phyloP scores from a whole-genome alignment of 2,888 invertebrate genomes.

The Scaptomyza caliginosa region DNA sequence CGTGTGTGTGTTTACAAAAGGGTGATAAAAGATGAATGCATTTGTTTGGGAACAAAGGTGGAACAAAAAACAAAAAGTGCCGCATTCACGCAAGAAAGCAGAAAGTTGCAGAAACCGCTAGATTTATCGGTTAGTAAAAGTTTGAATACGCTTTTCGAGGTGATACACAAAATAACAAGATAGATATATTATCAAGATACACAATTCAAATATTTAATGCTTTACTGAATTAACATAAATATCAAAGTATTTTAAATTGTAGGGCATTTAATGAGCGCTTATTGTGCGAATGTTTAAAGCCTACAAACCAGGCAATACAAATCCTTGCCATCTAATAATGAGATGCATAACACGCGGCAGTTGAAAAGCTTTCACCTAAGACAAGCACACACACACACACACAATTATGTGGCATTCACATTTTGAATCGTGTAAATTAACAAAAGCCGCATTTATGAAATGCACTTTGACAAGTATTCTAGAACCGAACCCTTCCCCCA shows the following conservation, averaged over 20 bases:
- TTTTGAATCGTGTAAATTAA: slow-evolving; percentile 69
- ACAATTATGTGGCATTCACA: slow-evolving; percentile 39
- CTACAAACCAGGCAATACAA: slow-evolving; percentile 16
- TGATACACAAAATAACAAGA: no score
- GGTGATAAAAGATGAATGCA: slow-evolving; percentile 17
- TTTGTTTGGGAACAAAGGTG: slow-evolving; percentile 29
- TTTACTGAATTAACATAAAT: not conserved
- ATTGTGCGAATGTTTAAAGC: slow-evolving; percentile 35
- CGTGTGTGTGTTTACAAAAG: slow-evolving; percentile 3
- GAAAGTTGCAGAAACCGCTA: not conserved
- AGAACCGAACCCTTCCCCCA: not conserved
- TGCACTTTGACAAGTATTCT: slow-evolving; percentile 25
- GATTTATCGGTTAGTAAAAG: not conserved
- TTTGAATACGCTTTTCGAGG: not conserved
- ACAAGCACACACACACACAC: not conserved
- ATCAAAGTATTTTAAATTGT: not conserved
- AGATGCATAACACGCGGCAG: slow-evolving; percentile 24
- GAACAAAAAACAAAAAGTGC: slow-evolving; percentile 29
- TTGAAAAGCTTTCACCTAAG: slow-evolving; percentile 25
- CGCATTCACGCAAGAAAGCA: not conserved
- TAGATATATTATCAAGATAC: no score
- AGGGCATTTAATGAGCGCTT: slow-evolving; percentile 46
- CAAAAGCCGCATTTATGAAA: slow-evolving; percentile 35
- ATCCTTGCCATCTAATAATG: slow-evolving; percentile 27
- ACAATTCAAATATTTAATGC: no score